Base-by-base conservation (phyloP, 2,888 invertebrate genomes). In the Pyrrhia umbra region DNA sequence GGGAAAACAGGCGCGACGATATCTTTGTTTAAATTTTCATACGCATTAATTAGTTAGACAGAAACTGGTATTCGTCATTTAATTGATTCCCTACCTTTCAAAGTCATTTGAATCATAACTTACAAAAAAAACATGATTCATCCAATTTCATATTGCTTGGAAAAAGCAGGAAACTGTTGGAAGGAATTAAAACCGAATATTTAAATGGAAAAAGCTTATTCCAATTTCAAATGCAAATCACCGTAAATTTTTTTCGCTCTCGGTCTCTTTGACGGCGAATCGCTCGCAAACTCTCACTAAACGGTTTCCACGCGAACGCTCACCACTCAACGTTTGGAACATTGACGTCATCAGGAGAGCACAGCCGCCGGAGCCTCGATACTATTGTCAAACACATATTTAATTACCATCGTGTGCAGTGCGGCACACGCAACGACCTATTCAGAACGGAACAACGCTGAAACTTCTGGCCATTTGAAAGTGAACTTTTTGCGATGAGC, bases 341-440 rank as follows among this genome's bases (percentile, higher is more conserved):
- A 90, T 90, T 94, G 94, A 94, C 94, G 94, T 95, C 94, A 92
- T 90, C 90, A 86, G 85, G 84, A 86, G 82, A 87, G 77, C 85
- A 91, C 93, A 93, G 92, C 92, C 89, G 85, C 91, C 79, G 85
- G 85, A 86, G 85, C 86, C 82, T 83, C 86, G 71, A 88, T 85
- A 81, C 90, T 92, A 93, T 93, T 94, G 93, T 94, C 92, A 93
- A 93, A 93, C 92, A 93, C 92, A 92, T 93, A 94, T 94, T 93
- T 93, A 93, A 94, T 94, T 93, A 94, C 90, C 88, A 89, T 88
- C 93, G 93, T 95, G 93, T 94, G 95, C 94, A 95, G 94, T 95
- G 94, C 94, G 94, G 93, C 89, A 96, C 94, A 87, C 95, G 92
- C 84, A 93, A 89, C 43, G 15, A 57, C 27, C 47, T 76, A 39